Base-by-base conservation (phyloP, 2,888 invertebrate species). In the Acrocyrtus sp. region DNA sequence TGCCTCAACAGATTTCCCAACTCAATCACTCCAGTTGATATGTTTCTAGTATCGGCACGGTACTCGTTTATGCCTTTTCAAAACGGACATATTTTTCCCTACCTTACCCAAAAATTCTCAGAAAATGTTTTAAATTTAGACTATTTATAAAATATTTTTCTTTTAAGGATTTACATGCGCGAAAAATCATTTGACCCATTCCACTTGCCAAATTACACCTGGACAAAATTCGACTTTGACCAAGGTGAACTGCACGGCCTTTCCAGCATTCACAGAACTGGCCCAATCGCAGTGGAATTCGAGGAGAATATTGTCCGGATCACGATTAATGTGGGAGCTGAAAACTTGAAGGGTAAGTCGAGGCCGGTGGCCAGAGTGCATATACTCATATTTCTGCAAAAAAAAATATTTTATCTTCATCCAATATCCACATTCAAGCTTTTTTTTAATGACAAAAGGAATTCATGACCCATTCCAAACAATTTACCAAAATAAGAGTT, bases 11-110 rank as follows among this genome's bases (percentile, higher is more conserved):
- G 88, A 68, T 91, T 94, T 82, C 93, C 94, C 0, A 94, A 94
- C 83, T 94, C 94, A 0, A 92, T 94, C 80, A 91, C 93, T 15
- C 94, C 94, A 0, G 86, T 94, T 70, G 95, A 95, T 82, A 92
- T 93, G 88, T 89, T 92, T 2, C 88, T 95, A 45, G 89, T 91
- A 0, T 91, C 92, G 82, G 88, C 88, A 0, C 87, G 80, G 78
- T 77, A 54, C 6, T n/a, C n/a, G 19, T 27, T 27, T 3, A 34
- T 19, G 41, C 17, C n/a, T n/a, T n/a, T n/a, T n/a, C n/a, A n/a
- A n/a, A n/a, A n/a, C n/a, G n/a, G n/a, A n/a, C n/a, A n/a, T n/a
- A n/a, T n/a, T n/a, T n/a, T n/a, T n/a, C n/a, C n/a, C n/a, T 8
- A 34, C 34, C 12, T 34, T 34, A 34, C 34, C 5, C 34, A 34